Percentiles rank a stretch among this genome's conserved stretches.
These are phyloP conservation scores for Cherax quadricarinatus DNA, from an alignment of 1,140 invertebrate species.

Conservation along the genomic window DNA sequence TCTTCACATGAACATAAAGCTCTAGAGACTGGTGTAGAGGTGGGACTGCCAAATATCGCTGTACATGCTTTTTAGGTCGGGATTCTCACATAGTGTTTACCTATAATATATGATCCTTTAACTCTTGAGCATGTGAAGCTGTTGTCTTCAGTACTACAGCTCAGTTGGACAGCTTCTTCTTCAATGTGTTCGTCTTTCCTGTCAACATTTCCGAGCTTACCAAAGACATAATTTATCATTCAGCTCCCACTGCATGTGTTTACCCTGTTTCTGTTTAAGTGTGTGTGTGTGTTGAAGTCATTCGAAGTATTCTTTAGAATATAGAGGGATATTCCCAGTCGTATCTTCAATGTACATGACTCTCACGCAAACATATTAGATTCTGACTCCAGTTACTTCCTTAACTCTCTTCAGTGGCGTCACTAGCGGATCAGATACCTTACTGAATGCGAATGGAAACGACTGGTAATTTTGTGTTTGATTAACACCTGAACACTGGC, in stretches of 20 bases:
- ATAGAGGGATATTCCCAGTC: neutral
- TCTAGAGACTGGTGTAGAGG: neutral
- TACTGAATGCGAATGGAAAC: neutral
- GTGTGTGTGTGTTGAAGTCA: neutral
- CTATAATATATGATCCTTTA: neutral
- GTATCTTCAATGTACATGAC: neutral
- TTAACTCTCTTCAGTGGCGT: neutral
- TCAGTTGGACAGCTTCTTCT: neutral
- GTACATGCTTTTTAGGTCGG: conserved; percentile 38
- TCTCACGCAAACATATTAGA: too few relatives aligned
- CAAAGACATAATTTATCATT: conserved; percentile 13
- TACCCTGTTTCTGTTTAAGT: neutral
- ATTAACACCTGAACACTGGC: too few relatives aligned
- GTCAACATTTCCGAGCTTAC: conserved; percentile 2
- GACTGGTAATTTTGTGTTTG: neutral
- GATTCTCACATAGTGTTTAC: conserved; percentile 25
- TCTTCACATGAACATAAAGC: neutral
- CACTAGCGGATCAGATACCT: neutral
- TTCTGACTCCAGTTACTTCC: too few relatives aligned
- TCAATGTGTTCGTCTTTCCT: neutral
- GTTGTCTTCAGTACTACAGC: neutral
- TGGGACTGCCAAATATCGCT: conserved; percentile 6
- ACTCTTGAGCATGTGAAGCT: neutral
- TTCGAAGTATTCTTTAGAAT: neutral
- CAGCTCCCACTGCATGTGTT: neutral